Conservation (phyloP, 2,888 invertebrate genomes). For the Nomada flava region DNA sequence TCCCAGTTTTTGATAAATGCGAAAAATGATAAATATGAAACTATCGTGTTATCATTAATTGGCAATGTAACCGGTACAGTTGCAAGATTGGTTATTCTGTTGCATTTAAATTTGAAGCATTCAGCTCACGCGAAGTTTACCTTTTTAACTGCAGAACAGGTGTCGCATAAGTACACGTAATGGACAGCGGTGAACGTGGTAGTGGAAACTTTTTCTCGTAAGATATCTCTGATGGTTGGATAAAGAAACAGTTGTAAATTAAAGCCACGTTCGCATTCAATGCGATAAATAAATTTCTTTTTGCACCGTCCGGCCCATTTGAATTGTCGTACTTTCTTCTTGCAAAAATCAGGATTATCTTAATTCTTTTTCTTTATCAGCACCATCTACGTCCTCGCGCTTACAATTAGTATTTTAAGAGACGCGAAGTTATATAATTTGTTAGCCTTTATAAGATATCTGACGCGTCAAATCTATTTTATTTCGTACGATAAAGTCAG, state of each 20-base stretch:
- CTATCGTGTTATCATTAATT: no score
- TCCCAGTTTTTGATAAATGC: no score
- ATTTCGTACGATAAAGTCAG: not conserved
- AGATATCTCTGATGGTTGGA: not conserved
- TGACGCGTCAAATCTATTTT: no score
- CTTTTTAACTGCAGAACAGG: constrained; percentile 1
- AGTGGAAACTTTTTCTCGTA: constrained; percentile 1
- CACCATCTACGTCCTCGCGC: not conserved
- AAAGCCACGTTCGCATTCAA: not conserved
- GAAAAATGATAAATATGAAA: no score
- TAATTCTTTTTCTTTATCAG: not conserved
- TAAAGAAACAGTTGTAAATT: constrained; percentile 10
- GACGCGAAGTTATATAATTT: no score
- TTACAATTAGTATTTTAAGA: not conserved
- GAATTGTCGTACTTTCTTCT: not conserved
- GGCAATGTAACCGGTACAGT: no score
- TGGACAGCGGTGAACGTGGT: not conserved
- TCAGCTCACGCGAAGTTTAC: not conserved
- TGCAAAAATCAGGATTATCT: not conserved
- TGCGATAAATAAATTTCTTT: not conserved
- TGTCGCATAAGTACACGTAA: constrained; percentile 12
- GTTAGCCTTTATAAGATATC: no score
- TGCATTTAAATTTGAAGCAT: not conserved
- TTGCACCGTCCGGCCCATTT: not conserved
- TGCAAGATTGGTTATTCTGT: constrained; percentile 4